phyloP scores from a whole-genome alignment of 2,113 vertebrate genomes.

The Mola mola region DNA sequence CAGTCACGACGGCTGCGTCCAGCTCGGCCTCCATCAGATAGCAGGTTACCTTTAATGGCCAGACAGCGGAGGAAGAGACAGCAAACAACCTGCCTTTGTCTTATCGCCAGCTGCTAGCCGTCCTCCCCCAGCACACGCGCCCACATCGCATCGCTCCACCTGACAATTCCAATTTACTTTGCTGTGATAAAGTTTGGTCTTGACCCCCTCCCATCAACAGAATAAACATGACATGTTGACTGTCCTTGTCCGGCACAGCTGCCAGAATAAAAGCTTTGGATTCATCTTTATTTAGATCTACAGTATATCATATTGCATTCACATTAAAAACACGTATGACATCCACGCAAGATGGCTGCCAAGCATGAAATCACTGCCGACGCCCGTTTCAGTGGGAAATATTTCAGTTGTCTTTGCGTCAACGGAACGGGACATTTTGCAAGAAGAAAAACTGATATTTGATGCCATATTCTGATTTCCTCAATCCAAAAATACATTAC shows the following conservation, averaged over 20 bases:
- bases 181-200: constrained; percentile 17
- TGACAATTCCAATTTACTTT: constrained; percentile 46
- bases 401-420: too few species aligned
- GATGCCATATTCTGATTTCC: too few species aligned
- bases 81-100: constrained; percentile 66
- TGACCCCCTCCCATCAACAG: neutral
- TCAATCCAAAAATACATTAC: too few species aligned
- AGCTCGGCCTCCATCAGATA: constrained; percentile 60
- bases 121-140: neutral
- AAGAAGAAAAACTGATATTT: too few species aligned
- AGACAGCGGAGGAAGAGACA: constrained; percentile 49
- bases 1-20: constrained; percentile 33
- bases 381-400: too few species aligned
- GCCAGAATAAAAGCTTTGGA: too few species aligned
- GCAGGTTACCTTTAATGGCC: constrained; percentile 57
- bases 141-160: constrained; percentile 15
- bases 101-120: constrained; percentile 50
- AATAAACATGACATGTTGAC: constrained; percentile 11
- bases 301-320: too few species aligned
- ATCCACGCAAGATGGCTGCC: too few species aligned
- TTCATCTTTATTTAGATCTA: too few species aligned
- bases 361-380: too few species aligned
- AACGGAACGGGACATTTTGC: too few species aligned
- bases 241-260: neutral
- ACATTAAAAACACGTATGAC: too few species aligned